A percentile compares a stretch with the other conserved stretches of the same genome.
Conservation (phyloP, 2,797 vertebrate genomes). For the Threskiornis aethiopicus region DNA sequence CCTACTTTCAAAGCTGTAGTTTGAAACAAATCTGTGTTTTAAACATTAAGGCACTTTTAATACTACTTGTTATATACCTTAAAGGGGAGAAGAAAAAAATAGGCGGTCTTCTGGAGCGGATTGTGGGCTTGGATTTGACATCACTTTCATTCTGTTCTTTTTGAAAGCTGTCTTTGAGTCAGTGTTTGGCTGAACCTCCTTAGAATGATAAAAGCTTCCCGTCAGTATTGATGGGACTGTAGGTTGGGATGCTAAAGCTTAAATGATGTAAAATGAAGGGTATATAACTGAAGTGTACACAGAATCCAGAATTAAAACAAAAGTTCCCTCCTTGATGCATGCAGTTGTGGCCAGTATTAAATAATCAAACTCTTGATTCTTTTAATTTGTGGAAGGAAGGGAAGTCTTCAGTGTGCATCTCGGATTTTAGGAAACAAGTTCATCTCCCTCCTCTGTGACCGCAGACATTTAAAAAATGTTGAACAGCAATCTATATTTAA, state of each 20-base stretch:
- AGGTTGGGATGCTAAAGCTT: conserved; percentile 36
- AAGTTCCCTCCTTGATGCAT: background rate
- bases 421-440: background rate
- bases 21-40: conserved; percentile 73
- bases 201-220: conserved; percentile 66
- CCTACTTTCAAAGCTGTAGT: conserved; percentile 47
- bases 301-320: conserved; percentile 1
- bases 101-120: conserved; percentile 53
- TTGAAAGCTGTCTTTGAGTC: conserved; percentile 73
- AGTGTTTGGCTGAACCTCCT: conserved; percentile 49
- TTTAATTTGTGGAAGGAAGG: background rate
- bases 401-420: background rate
- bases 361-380: background rate
- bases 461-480: background rate
- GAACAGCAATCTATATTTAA: background rate
- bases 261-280: background rate
- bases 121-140: conserved; percentile 71
- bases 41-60: conserved; percentile 68
- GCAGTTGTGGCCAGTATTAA: background rate
- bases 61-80: conserved; percentile 61
- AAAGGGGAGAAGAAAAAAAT: conserved; percentile 26
- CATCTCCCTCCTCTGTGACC: background rate
- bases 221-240: conserved; percentile 51
- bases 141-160: conserved; percentile 72
- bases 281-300: background rate